Conservation (phyloP, 2,888 invertebrate species). For the Thelaira solivaga region DNA sequence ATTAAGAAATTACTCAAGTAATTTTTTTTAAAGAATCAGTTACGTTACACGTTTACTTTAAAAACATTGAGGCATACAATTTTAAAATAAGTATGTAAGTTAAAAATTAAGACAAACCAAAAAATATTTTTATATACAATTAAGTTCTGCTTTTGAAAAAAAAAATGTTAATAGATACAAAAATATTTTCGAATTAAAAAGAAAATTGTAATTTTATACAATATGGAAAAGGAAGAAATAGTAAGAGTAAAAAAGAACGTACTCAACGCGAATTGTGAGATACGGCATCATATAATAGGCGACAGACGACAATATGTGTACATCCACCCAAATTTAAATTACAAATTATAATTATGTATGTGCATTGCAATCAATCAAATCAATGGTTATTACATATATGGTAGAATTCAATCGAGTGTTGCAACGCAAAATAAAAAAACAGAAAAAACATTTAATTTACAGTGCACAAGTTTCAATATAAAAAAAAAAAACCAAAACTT, state of each 20-base stretch:
- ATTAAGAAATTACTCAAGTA: too few relatives aligned
- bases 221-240: slow-evolving; percentile 21
- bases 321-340: slow-evolving; percentile 49
- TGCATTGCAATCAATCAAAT: slow-evolving; percentile 47
- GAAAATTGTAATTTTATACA: slow-evolving; percentile 6
- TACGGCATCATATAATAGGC: slow-evolving; percentile 33
- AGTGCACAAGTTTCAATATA: slow-evolving; percentile 4
- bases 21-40: too few relatives aligned
- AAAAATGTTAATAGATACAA: slow-evolving; percentile 6
- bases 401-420: slow-evolving; percentile 48
- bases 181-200: slow-evolving; percentile 24
- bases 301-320: slow-evolving; percentile 39
- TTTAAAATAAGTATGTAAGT: neutral
- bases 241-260: slow-evolving; percentile 44
- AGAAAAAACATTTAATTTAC: slow-evolving; percentile 59
- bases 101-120: slow-evolving; percentile 17
- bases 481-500: slow-evolving; percentile 64
- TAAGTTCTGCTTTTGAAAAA: slow-evolving; percentile 32
- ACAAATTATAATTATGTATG: slow-evolving; percentile 44
- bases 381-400: slow-evolving; percentile 36
- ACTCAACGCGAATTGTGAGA: slow-evolving; percentile 55
- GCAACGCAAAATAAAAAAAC: slow-evolving; percentile 62
- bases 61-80: slow-evolving; percentile 5
- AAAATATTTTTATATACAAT: neutral
- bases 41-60: too few relatives aligned